A percentile compares a stretch with the other conserved stretches of the same genome.
phyloP scores from a whole-genome alignment of 2,888 invertebrate genomes.

The Phanerotoma sp. region DNA sequence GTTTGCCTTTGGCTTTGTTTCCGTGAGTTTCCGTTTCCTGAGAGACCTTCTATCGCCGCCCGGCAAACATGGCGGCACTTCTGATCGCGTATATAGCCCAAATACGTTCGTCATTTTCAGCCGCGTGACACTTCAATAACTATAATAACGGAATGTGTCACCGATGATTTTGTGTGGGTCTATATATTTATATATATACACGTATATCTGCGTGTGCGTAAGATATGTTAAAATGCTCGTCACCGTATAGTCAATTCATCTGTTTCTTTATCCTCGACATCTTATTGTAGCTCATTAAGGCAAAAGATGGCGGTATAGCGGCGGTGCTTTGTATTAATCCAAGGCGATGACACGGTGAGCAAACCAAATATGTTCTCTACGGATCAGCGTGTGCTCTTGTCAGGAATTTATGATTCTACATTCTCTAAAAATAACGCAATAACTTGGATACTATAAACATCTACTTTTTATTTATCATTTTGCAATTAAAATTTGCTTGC shows the following conservation, averaged over 20 bases:
- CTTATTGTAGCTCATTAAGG: slow-evolving; percentile 3
- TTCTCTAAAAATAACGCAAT: too few species aligned
- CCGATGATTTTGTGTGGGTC: background rate
- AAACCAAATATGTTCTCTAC: too few species aligned
- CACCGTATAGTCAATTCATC: slow-evolving; percentile 12
- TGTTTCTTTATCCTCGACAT: slow-evolving; percentile 2
- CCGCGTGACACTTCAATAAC: slow-evolving; percentile 7
- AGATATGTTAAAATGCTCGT: slow-evolving; percentile 5
- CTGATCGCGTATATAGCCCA: slow-evolving; percentile 39
- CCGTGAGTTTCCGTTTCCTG: slow-evolving; percentile 57
- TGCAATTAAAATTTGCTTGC: too few species aligned
- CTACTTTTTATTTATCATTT: too few species aligned
- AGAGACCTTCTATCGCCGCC: slow-evolving; percentile 38
- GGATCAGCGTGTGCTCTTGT: too few species aligned
- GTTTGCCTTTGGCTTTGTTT: slow-evolving; percentile 55
- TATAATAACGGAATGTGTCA: slow-evolving; percentile 16
- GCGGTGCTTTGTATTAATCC: too few species aligned
- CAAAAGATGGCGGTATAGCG: too few species aligned
- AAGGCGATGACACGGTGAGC: too few species aligned
- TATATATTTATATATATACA: slow-evolving; percentile 9
- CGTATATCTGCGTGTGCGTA: background rate
- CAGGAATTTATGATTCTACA: too few species aligned
- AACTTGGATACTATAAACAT: too few species aligned
- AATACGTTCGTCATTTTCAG: slow-evolving; percentile 17
- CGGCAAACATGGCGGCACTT: slow-evolving; percentile 53